These are phyloP conservation scores for Jacana jacana DNA, from an alignment of 2,113 vertebrate species.

Conservation along the genomic window DNA sequence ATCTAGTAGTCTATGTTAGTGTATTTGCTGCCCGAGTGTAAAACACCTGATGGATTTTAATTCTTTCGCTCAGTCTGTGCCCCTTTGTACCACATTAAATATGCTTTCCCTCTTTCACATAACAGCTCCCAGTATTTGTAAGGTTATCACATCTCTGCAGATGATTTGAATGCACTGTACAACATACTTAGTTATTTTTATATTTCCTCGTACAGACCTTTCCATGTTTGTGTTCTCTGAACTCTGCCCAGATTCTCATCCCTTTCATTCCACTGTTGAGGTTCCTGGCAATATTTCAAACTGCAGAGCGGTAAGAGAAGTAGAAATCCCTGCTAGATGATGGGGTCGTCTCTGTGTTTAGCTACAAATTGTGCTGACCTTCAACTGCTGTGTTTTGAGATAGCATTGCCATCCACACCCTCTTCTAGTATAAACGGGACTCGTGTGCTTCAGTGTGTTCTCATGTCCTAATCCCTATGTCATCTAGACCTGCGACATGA, in stretches of 20 bases:
- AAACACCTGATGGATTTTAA: not conserved
- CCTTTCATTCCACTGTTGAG: constrained; percentile 37
- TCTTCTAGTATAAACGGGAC: not conserved
- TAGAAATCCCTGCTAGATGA: not conserved
- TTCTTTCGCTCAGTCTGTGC: not conserved
- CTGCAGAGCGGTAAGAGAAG: not conserved
- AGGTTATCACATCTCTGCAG: not conserved
- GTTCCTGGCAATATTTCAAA: constrained; percentile 35
- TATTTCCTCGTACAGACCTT: constrained; percentile 30
- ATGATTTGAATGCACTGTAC: not conserved
- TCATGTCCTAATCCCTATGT: not conserved
- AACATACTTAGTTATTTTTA: constrained; percentile 44
- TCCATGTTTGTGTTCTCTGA: constrained; percentile 55
- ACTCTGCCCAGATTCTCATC: constrained; percentile 55
- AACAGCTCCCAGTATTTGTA: not conserved
- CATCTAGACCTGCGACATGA: not conserved
- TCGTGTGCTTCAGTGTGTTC: not conserved
- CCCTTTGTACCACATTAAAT: not conserved
- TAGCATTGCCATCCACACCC: not conserved
- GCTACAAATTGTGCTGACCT: not conserved
- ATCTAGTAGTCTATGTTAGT: not conserved
- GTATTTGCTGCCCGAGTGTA: not conserved
- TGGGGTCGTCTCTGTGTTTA: not conserved
- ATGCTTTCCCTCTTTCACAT: not conserved
- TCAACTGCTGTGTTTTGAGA: not conserved